phyloP scores from a whole-genome alignment of 2,797 vertebrate genomes.

The Hylomyscus alleni region DNA sequence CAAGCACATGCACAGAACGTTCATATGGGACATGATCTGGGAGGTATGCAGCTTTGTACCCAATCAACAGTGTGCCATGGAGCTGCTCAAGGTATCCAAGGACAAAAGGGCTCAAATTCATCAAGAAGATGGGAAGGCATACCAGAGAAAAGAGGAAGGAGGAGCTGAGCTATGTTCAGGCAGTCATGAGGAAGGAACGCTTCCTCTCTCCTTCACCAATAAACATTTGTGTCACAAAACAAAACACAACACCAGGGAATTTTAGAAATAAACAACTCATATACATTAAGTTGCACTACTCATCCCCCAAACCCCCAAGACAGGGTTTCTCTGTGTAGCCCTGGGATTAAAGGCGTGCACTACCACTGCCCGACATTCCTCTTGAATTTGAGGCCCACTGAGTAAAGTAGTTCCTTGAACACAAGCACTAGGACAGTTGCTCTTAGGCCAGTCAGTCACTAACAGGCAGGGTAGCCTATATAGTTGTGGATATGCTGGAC shows the following conservation, averaged over 20 bases:
- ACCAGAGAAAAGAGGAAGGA: not conserved
- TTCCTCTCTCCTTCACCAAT: not conserved
- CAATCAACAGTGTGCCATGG: not conserved
- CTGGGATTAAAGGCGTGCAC: not conserved
- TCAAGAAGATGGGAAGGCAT: not conserved
- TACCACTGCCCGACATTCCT: too few relatives aligned
- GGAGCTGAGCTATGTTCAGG: not conserved
- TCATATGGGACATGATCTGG: not conserved
- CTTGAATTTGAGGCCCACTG: not conserved
- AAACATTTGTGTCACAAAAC: not conserved
- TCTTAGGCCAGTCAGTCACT: not conserved
- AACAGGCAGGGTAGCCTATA: not conserved
- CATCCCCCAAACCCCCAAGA: not conserved
- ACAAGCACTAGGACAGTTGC: not conserved
- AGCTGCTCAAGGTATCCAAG: not conserved
- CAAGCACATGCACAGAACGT: not conserved
- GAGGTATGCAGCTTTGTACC: not conserved
- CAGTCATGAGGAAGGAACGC: not conserved
- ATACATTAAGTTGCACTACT: not conserved
- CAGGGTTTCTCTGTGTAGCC: not conserved
- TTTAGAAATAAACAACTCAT: not conserved
- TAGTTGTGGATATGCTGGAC: not conserved
- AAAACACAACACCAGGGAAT: not conserved
- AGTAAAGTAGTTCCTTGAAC: slow-evolving; percentile 32
- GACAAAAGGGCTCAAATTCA: not conserved